Conservation (phyloP, 1,140 invertebrate genomes). For the Geopemphigus sp. region DNA sequence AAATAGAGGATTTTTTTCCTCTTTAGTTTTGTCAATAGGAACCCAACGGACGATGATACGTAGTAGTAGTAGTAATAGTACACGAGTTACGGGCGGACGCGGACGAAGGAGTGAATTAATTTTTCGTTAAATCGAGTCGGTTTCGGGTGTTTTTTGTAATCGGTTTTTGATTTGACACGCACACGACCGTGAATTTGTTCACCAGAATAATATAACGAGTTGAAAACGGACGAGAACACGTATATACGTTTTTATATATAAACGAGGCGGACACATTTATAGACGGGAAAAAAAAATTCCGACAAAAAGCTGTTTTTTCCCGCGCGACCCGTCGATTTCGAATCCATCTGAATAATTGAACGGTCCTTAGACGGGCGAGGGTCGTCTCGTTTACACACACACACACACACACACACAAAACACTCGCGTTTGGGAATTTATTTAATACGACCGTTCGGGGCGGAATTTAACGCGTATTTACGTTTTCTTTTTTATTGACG, state of each 20-base stretch:
- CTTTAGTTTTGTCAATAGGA: no score
- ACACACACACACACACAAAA: no score
- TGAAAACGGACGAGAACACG: background rate
- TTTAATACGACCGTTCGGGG: slow-evolving; percentile 1
- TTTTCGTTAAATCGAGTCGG: slow-evolving; percentile 38
- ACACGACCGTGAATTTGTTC: slow-evolving; percentile 33
- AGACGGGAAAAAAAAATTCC: background rate
- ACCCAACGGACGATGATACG: no score
- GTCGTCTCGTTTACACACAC: background rate
- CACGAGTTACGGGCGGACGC: background rate
- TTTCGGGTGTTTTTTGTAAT: slow-evolving; percentile 45
- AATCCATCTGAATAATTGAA: slow-evolving; percentile 28
- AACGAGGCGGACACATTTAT: background rate
- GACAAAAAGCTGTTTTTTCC: slow-evolving; percentile 20
- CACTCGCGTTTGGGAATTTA: slow-evolving; percentile 14
- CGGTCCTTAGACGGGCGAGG: background rate
- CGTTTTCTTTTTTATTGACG: slow-evolving; percentile 12
- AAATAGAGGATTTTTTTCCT: background rate
- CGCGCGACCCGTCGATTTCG: background rate
- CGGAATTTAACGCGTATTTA: slow-evolving; percentile 27
- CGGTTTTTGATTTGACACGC: slow-evolving; percentile 39
- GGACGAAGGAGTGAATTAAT: slow-evolving; percentile 30
- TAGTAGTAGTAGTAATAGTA: no score
- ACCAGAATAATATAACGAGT: slow-evolving; percentile 32
- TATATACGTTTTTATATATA: background rate